A percentile compares a stretch with the other conserved stretches of the same genome.
Evolutionary conservation across 1,140 invertebrate species (phyloP).

Genomic region (Neelides sp.): DNA sequence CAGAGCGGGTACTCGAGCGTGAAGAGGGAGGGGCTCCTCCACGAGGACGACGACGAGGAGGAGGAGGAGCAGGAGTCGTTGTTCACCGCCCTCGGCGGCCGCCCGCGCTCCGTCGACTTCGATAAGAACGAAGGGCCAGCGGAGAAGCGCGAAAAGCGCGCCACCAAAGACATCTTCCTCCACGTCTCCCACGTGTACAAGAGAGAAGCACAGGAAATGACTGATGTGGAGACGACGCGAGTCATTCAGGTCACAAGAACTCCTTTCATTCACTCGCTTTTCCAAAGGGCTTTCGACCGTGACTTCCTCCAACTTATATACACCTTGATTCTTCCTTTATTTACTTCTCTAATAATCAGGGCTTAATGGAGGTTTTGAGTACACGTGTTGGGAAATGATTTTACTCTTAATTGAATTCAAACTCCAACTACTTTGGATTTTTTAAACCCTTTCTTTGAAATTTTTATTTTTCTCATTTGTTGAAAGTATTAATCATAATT

Average conservation of each 20-base stretch:
- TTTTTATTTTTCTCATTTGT: no score
- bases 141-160: constrained; percentile 49
- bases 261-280: background rate
- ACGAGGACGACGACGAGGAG: constrained; percentile 28
- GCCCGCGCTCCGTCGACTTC: constrained; percentile 66
- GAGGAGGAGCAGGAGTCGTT: constrained; percentile 51
- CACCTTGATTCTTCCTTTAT: no score
- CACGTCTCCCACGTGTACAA: constrained; percentile 53
- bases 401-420: no score
- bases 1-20: constrained; percentile 39
- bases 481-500: no score
- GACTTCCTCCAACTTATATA: no score
- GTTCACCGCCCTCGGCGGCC: constrained; percentile 62
- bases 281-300: no score
- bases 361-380: no score
- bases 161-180: constrained; percentile 36
- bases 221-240: constrained; percentile 78
- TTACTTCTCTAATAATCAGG: no score
- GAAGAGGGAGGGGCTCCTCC: constrained; percentile 60
- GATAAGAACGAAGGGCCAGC: constrained; percentile 45
- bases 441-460: no score
- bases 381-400: no score
- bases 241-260: constrained; percentile 52
- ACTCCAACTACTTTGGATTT: no score
- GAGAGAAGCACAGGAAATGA: constrained; percentile 78